Conservation (phyloP, 2,113 vertebrate species). For the Camelus bactrianus region DNA sequence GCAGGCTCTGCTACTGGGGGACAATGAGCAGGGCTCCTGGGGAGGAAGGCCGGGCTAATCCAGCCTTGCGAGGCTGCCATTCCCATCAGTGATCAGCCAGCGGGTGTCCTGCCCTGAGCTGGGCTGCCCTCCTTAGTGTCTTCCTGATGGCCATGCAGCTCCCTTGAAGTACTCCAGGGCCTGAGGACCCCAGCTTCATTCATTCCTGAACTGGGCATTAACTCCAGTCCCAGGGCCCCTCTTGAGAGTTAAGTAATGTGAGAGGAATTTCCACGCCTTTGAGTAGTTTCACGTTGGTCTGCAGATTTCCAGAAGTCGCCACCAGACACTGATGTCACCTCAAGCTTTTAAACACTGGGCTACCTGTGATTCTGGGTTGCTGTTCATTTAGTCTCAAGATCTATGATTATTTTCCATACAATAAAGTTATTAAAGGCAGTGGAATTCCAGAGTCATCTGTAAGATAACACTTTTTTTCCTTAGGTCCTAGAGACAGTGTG, state of each 20-base stretch:
- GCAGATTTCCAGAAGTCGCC: neutral
- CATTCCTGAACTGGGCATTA: too few relatives aligned
- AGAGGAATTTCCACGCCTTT: neutral
- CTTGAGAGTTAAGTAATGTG: neutral
- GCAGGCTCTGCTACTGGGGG: neutral
- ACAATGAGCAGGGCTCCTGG: neutral
- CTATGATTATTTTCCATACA: neutral
- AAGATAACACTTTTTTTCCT: neutral
- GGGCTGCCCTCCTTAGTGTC: neutral
- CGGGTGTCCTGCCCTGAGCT: neutral
- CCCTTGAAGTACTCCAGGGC: neutral
- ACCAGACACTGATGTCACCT: neutral
- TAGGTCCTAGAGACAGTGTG: neutral
- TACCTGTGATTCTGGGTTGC: neutral
- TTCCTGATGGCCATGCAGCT: neutral
- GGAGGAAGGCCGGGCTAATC: neutral
- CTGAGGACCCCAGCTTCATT: neutral
- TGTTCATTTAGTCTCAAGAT: neutral
- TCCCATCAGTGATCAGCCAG: neutral
- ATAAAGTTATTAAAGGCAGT: slow-evolving; percentile 30
- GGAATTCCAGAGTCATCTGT: slow-evolving; percentile 2
- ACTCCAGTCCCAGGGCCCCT: neutral
- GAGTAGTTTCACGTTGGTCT: neutral
- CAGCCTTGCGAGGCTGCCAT: neutral
- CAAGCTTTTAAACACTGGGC: neutral